These are phyloP conservation scores for Empis stercorea DNA, from an alignment of 2,888 invertebrate genomes.

Conservation along the genomic window DNA sequence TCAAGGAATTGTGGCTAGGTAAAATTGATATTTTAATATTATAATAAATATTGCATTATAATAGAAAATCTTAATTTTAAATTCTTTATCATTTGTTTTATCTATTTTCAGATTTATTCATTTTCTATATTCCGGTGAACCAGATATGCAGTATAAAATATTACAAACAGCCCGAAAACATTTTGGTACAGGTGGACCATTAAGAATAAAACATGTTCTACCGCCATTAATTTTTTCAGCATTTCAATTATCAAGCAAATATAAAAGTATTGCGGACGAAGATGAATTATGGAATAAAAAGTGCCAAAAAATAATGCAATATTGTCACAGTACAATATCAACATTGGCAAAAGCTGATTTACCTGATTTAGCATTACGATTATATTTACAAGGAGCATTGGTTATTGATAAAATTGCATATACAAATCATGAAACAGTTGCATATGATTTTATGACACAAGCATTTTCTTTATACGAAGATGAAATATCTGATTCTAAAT, in stretches of 20 bases:
- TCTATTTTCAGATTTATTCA: conserved; percentile 53
- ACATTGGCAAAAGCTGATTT: conserved; percentile 90
- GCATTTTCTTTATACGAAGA: conserved; percentile 97
- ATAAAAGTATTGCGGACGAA: conserved; percentile 62
- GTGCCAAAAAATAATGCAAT: conserved; percentile 95
- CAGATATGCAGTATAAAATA: conserved; percentile 83
- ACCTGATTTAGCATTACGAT: conserved; percentile 80
- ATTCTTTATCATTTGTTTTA: neutral
- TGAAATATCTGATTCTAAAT: conserved; percentile 94
- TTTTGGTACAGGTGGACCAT: conserved; percentile 79
- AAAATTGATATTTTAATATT: conserved; percentile 11
- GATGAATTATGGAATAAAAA: conserved; percentile 98
- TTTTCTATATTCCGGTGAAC: conserved; percentile 62
- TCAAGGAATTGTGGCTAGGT: conserved; percentile 77
- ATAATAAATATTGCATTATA: too few species aligned
- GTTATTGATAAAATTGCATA: conserved; percentile 86
- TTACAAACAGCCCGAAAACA: conserved; percentile 78
- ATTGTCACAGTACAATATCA: conserved; percentile 90
- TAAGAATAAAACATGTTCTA: conserved; percentile 77
- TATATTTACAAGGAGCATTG: conserved; percentile 92
- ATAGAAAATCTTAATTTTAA: neutral
- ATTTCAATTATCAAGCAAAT: conserved; percentile 75
- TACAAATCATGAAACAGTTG: conserved; percentile 90
- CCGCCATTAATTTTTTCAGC: conserved; percentile 93
- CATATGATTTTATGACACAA: conserved; percentile 91